These are phyloP conservation scores for Panthera tigris DNA, from an alignment of 2,113 vertebrate genomes.

Conservation along the genomic window DNA sequence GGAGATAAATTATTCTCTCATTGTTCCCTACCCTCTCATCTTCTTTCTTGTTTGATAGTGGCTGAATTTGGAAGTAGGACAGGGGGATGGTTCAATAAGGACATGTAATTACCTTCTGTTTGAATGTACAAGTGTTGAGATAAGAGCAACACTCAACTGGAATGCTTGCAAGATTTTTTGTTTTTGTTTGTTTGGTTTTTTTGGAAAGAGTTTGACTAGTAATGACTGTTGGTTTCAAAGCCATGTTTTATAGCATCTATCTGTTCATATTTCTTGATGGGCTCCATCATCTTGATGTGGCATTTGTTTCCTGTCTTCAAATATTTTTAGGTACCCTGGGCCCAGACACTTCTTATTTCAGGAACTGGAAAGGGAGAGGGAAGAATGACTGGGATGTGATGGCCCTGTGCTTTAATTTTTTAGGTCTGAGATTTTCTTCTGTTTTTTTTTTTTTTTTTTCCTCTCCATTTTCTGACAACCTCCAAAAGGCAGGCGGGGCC, in stretches of 20 bases:
- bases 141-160: constrained; percentile 27
- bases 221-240: constrained; percentile 53
- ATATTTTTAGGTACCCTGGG: constrained; percentile 35
- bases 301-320: neutral
- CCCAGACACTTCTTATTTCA: constrained; percentile 28
- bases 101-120: constrained; percentile 55
- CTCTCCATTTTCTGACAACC: neutral
- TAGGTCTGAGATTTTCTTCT: constrained; percentile 33
- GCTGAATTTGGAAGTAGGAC: constrained; percentile 52
- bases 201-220: constrained; percentile 37
- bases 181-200: neutral
- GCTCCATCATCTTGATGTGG: neutral
- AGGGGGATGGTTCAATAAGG: constrained; percentile 35
- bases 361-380: neutral
- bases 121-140: constrained; percentile 45
- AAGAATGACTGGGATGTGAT: constrained; percentile 23
- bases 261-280: constrained; percentile 22
- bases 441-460: neutral
- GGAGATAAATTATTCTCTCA: constrained; percentile 56
- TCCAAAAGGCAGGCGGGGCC: neutral
- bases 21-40: constrained; percentile 49
- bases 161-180: neutral
- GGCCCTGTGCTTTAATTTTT: constrained; percentile 15
- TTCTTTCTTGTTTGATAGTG: constrained; percentile 52
- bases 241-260: constrained; percentile 46